A percentile compares a stretch with the other conserved stretches of the same genome.
phyloP scores from a whole-genome alignment of 2,113 vertebrate species.

The Glaucomys volans region DNA sequence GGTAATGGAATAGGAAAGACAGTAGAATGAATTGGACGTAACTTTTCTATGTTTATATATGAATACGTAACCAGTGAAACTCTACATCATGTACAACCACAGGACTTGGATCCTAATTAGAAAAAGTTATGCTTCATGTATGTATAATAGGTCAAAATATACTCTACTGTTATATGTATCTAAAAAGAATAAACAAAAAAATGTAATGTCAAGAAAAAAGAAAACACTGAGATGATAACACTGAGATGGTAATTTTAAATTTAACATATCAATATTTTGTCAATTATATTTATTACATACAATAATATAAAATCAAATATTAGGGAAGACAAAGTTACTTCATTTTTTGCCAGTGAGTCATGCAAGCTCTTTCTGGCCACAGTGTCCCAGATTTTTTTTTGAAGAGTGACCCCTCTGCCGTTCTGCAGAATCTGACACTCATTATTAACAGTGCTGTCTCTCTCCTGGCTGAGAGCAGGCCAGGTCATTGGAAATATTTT shows the following conservation, averaged over 20 bases:
- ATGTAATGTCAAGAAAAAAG: not conserved
- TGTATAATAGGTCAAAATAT: no score
- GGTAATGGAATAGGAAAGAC: no score
- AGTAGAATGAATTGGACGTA: no score
- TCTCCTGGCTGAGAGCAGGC: accelerated
- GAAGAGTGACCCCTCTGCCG: accelerated
- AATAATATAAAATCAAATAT: not conserved
- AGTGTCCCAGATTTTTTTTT: not conserved
- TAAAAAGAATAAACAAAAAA: no score
- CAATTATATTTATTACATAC: not conserved
- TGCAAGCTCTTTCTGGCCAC: no score
- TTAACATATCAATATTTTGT: not conserved
- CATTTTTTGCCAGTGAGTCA: not conserved
- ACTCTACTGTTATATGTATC: no score
- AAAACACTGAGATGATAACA: not conserved
- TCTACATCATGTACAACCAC: no score
- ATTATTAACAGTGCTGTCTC: not conserved
- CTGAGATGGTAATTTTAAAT: not conserved
- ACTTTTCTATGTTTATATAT: no score
- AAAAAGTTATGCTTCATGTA: no score
- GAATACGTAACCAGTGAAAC: no score
- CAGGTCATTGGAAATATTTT: not conserved
- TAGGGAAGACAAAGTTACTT: no score
- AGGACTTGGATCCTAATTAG: no score
- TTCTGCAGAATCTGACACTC: not conserved